These are phyloP conservation scores for Ochropleura leucogaster DNA, from an alignment of 2,888 invertebrate genomes.

Conservation along the genomic window DNA sequence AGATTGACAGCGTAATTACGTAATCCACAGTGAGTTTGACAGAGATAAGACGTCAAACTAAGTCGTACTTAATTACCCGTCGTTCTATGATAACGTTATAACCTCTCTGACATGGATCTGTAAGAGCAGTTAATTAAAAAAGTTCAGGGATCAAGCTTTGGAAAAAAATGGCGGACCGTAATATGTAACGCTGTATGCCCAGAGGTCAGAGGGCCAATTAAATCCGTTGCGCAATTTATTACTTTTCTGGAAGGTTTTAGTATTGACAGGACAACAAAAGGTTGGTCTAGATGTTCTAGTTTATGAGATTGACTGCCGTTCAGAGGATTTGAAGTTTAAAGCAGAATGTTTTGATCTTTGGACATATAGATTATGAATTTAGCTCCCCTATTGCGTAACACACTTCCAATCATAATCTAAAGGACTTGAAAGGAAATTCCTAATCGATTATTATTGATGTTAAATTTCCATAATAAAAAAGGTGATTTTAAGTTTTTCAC, in stretches of 20 bases:
- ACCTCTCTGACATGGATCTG: conserved; percentile 22
- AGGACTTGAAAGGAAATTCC: not conserved
- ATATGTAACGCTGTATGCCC: conserved; percentile 26
- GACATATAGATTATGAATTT: not conserved
- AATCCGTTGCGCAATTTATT: conserved; percentile 27
- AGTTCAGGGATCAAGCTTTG: conserved; percentile 30
- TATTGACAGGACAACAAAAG: not conserved
- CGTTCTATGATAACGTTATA: conserved; percentile 29
- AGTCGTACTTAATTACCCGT: conserved; percentile 33
- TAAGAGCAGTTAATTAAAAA: conserved; percentile 51
- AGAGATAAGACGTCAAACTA: conserved; percentile 41
- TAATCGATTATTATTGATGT: not conserved
- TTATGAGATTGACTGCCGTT: no score
- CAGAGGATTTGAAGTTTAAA: not conserved
- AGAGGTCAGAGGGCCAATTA: conserved; percentile 32
- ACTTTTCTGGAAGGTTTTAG: conserved; percentile 13
- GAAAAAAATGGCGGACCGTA: conserved; percentile 31
- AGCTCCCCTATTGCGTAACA: not conserved
- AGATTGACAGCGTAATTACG: conserved; percentile 51
- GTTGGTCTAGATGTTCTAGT: not conserved
- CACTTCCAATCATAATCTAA: not conserved
- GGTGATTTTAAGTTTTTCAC: not conserved
- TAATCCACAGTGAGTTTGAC: conserved; percentile 37
- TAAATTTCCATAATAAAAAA: not conserved
- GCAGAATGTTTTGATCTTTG: not conserved